Evolutionary conservation across 2,113 vertebrate genomes (phyloP).

Genomic region (Pao palembangensis): DNA sequence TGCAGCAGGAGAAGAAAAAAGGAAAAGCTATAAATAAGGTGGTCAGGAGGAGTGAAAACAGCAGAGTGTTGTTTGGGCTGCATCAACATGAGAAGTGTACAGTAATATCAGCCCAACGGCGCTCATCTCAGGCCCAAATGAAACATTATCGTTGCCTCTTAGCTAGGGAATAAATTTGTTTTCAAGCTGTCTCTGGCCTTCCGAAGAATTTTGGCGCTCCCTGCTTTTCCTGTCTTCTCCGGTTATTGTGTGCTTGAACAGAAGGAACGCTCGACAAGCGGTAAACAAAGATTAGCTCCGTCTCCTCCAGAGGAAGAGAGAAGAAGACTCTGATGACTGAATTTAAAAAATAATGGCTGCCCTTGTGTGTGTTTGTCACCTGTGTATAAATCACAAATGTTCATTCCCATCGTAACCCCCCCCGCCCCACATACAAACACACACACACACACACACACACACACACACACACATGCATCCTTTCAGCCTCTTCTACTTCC

Average conservation of each 20-base stretch:
- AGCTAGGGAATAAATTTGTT: conserved; percentile 31
- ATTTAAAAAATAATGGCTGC: neutral
- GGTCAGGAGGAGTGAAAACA: conserved; percentile 11
- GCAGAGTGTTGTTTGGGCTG: conserved; percentile 13
- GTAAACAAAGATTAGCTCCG: conserved; percentile 54
- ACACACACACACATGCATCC: too few relatives aligned
- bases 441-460: neutral
- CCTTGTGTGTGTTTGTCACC: conserved; percentile 5
- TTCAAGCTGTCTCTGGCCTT: conserved; percentile 19
- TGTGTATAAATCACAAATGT: conserved; percentile 25
- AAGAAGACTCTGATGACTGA: conserved; percentile 38
- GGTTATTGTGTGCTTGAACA: conserved; percentile 8
- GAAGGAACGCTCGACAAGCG: conserved; percentile 10
- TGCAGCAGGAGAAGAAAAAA: conserved; percentile 17
- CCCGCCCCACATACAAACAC: too few relatives aligned
- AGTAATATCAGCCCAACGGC: conserved; percentile 33
- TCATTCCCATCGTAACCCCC: conserved; percentile 22
- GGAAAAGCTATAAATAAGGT: conserved; percentile 40
- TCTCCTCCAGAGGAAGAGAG: conserved; percentile 45
- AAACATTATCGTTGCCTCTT: conserved; percentile 37
- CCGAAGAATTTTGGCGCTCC: neutral
- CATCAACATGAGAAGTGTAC: neutral
- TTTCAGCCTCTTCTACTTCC: conserved; percentile 12
- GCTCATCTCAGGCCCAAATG: conserved; percentile 27
- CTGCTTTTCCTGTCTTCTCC: too few relatives aligned